Percentiles rank a stretch among this genome's conserved stretches.
Conservation (phyloP, 1,140 invertebrate species). For the Micrasema minimum region DNA sequence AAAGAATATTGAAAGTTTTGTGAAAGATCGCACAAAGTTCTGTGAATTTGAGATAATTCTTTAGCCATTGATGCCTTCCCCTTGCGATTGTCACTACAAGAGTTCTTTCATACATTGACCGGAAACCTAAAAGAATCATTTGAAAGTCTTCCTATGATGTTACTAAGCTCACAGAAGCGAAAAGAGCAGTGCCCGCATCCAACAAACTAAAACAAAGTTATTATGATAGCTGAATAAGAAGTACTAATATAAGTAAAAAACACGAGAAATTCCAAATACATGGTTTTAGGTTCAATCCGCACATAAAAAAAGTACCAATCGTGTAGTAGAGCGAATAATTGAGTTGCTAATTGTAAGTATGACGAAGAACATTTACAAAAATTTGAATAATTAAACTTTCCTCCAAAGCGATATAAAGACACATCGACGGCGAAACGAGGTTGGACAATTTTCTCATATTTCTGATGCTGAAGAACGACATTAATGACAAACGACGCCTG, state of each 20-base stretch:
- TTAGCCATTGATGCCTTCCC: neutral
- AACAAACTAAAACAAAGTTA: neutral
- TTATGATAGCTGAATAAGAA: neutral
- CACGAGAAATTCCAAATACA: neutral
- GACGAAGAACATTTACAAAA: neutral
- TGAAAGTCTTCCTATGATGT: neutral
- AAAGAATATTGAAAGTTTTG: neutral
- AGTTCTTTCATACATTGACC: neutral
- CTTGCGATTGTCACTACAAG: neutral
- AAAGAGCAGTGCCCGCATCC: neutral
- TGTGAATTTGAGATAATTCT: constrained; percentile 4
- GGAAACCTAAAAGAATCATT: neutral
- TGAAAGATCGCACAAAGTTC: neutral
- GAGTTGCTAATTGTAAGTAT: neutral
- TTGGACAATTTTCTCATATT: neutral
- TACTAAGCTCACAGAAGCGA: neutral
- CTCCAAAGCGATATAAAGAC: neutral
- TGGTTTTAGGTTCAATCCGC: no score
- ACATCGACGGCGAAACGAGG: neutral
- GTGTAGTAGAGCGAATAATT: neutral
- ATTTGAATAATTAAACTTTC: neutral
- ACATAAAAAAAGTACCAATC: constrained; percentile 1
- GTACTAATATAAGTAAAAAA: neutral
- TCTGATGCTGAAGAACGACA: neutral
- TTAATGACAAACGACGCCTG: neutral